These are phyloP conservation scores for Epinotia bilunana DNA, from an alignment of 2,888 invertebrate species.

Conservation along the genomic window DNA sequence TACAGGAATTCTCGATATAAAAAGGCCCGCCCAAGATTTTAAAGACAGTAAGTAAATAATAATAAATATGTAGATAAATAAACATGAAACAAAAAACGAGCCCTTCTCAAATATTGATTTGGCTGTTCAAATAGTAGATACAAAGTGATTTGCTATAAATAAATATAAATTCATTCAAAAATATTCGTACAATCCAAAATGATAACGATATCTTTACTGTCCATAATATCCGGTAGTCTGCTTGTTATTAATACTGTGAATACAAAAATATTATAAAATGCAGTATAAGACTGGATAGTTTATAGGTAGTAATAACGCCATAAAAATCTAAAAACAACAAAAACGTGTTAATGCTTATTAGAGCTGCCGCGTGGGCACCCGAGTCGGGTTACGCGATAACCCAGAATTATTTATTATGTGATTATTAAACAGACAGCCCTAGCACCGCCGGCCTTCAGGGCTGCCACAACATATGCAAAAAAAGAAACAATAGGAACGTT, in stretches of 20 bases:
- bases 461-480: neutral
- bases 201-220: too few relatives aligned
- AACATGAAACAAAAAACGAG: too few relatives aligned
- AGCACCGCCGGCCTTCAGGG: slow-evolving; percentile 35
- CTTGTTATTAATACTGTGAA: neutral
- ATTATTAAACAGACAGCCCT: slow-evolving; percentile 64
- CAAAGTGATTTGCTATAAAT: too few relatives aligned
- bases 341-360: neutral
- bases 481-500: neutral
- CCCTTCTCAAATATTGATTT: too few relatives aligned
- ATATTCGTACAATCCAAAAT: too few relatives aligned
- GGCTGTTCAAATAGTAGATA: too few relatives aligned
- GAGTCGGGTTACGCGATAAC: slow-evolving; percentile 75
- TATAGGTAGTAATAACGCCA: neutral
- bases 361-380: slow-evolving; percentile 56
- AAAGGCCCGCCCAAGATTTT: too few relatives aligned
- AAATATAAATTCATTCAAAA: too few relatives aligned
- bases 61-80: too few relatives aligned
- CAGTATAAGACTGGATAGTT: neutral
- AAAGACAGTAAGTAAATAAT: too few relatives aligned
- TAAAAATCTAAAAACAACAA: slow-evolving; percentile 8
- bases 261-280: neutral
- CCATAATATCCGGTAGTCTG: neutral
- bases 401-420: slow-evolving; percentile 79
- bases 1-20: too few relatives aligned